These are phyloP conservation scores for Ascaphus truei DNA, from an alignment of 2,113 vertebrate species.

Conservation along the genomic window DNA sequence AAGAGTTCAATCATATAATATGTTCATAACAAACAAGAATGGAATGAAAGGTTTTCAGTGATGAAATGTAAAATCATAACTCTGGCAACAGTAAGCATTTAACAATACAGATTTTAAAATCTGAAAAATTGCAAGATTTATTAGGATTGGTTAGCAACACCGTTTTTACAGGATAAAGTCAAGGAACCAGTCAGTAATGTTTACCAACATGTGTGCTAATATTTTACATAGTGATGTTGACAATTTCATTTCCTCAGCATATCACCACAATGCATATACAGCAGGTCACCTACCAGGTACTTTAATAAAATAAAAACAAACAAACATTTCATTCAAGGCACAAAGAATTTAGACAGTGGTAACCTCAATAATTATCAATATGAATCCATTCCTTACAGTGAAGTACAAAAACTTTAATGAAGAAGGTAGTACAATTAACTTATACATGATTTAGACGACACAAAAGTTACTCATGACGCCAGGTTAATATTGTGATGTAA, in stretches of 20 bases:
- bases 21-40: no score
- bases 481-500: slow-evolving; percentile 42
- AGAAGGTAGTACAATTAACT: slow-evolving; percentile 23
- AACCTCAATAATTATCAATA: slow-evolving; percentile 41
- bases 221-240: slow-evolving; percentile 42
- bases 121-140: slow-evolving; percentile 52
- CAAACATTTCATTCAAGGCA: slow-evolving; percentile 62
- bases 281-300: slow-evolving; percentile 42
- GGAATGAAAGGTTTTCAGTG: no score
- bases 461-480: slow-evolving; percentile 45
- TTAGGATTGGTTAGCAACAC: slow-evolving; percentile 52
- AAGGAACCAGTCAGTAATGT: slow-evolving; percentile 43
- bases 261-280: slow-evolving; percentile 39
- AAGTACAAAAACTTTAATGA: slow-evolving; percentile 52
- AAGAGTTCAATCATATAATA: no score
- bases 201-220: slow-evolving; percentile 43
- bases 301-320: slow-evolving; percentile 47
- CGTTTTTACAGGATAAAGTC: slow-evolving; percentile 46
- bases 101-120: slow-evolving; percentile 43
- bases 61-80: no score
- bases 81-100: background rate
- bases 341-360: slow-evolving; percentile 66
- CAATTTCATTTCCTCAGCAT: slow-evolving; percentile 27
- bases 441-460: slow-evolving; percentile 28
- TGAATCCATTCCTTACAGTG: slow-evolving; percentile 55